These are phyloP conservation scores for Labia minor DNA, from an alignment of 2,888 invertebrate genomes.

Conservation along the genomic window DNA sequence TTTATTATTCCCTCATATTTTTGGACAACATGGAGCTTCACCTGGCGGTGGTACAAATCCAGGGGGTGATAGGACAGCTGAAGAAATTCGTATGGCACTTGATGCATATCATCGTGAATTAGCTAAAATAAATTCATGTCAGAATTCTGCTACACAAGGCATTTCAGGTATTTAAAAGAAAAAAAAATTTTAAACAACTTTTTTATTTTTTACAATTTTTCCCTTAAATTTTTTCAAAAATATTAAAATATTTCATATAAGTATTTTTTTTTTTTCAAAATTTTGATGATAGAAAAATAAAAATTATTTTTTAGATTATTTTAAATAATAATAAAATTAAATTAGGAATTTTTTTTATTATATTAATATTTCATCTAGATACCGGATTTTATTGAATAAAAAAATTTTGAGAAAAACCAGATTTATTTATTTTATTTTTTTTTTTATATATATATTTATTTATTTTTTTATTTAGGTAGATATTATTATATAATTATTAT, in stretches of 20 bases:
- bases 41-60: conserved; percentile 38
- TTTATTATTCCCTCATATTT: conserved; percentile 71
- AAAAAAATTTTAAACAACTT: too few relatives aligned
- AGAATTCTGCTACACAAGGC: conserved; percentile 39
- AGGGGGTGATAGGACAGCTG: conserved; percentile 46
- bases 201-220: background rate
- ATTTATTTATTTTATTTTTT: background rate
- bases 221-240: background rate
- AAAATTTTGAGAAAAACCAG: background rate
- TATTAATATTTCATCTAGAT: background rate
- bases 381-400: background rate
- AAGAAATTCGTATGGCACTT: conserved; percentile 79
- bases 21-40: conserved; percentile 48
- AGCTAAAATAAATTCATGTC: conserved; percentile 61
- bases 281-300: too few relatives aligned
- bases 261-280: too few relatives aligned
- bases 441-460: too few relatives aligned
- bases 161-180: background rate
- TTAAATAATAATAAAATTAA: too few relatives aligned
- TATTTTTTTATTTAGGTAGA: too few relatives aligned
- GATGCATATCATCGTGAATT: conserved; percentile 90
- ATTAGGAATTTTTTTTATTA: too few relatives aligned
- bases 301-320: too few relatives aligned
- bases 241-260: too few relatives aligned
- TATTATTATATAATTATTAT: background rate